A percentile compares a stretch with the other conserved stretches of the same genome.
Conservation (phyloP, 2,113 vertebrate species). For the Calidris pugnax region DNA sequence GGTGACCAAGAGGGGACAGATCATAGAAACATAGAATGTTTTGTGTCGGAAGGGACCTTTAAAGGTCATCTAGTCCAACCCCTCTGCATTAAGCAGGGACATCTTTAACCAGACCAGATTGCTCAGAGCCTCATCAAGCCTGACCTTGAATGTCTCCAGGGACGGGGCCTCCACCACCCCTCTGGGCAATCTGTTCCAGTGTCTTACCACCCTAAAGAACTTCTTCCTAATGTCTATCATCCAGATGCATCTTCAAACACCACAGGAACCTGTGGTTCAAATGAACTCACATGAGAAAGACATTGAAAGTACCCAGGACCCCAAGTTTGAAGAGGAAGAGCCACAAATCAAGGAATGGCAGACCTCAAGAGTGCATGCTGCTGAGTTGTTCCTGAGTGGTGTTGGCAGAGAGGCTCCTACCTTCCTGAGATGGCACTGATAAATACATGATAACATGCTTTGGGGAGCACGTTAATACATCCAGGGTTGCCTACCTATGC, state of each 20-base stretch:
- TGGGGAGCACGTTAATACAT: fast-evolving
- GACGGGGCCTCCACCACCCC: no score
- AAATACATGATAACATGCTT: background rate
- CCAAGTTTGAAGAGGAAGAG: background rate
- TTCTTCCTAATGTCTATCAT: no score
- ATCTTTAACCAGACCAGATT: no score
- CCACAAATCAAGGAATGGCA: background rate
- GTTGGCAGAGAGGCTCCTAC: background rate
- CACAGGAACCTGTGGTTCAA: fast-evolving
- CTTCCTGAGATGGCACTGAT: background rate
- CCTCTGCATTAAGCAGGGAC: no score
- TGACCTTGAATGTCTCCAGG: no score
- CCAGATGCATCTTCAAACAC: background rate
- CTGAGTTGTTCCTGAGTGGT: background rate
- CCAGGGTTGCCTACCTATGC: background rate
- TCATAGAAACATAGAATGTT: no score
- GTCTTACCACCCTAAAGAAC: no score
- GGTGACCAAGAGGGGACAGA: background rate
- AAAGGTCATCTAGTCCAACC: no score
- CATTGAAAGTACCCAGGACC: background rate
- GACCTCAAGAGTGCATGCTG: background rate
- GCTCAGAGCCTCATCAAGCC: no score
- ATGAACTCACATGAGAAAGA: background rate
- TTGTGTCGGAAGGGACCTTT: no score
- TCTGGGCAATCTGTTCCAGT: no score